A percentile compares a stretch with the other conserved stretches of the same genome.
Evolutionary conservation across 2,113 vertebrate species (phyloP).

Genomic region (Hydropotes inermis): DNA sequence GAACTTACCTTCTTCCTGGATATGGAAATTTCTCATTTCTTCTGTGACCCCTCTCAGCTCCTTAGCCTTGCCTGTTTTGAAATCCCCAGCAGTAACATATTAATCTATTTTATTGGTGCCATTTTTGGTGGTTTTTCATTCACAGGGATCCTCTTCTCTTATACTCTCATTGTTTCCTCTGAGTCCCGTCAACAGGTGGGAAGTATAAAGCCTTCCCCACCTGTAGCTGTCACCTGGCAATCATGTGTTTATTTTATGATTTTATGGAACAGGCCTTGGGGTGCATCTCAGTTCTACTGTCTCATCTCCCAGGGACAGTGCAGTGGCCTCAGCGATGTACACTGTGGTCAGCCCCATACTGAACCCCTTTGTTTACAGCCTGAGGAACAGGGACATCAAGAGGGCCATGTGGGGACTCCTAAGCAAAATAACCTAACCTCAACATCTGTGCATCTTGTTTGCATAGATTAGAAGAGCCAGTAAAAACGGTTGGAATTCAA

Average conservation of each 20-base stretch:
- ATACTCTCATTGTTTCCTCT: not conserved
- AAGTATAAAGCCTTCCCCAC: not conserved
- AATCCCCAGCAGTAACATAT: not conserved
- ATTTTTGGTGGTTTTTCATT: not conserved
- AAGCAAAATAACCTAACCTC: not conserved
- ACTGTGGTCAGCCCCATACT: not conserved
- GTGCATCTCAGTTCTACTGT: not conserved
- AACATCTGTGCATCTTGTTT: not conserved
- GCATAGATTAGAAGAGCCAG: not conserved
- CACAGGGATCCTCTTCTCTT: not conserved
- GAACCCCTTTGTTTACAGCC: not conserved
- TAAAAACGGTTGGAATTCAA: not conserved
- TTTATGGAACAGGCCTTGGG: not conserved
- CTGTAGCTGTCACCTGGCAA: not conserved
- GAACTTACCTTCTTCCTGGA: not conserved
- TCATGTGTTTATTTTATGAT: not conserved
- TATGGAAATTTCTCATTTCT: constrained; percentile 15
- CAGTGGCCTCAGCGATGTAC: not conserved
- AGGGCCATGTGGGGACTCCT: not conserved
- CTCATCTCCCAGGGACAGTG: not conserved
- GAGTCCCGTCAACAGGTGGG: not conserved
- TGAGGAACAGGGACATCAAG: not conserved
- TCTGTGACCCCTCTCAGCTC: constrained; percentile 32
- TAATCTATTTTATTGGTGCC: not conserved
- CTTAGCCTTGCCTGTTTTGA: not conserved